Evolutionary conservation across 2,797 vertebrate species (phyloP), one percentile per base, ranked within the genome.

Genomic region (Enteromius fasciolatus): DNA sequence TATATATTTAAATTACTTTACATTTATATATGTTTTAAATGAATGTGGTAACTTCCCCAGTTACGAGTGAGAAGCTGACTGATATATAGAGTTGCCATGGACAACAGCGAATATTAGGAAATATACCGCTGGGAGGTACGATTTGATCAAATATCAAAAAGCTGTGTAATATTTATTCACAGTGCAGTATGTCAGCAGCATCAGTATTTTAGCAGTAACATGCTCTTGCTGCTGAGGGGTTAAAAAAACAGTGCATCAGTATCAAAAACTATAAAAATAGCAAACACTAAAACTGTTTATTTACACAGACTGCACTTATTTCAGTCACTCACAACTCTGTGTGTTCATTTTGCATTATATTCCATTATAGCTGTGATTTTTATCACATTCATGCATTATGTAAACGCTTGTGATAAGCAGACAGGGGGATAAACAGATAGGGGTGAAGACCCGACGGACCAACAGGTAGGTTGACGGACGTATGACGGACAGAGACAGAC

Each of bases 401-500:
- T 59, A 46, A 23, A 79, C 23, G 28, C 46, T 76, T 28, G 12
- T 72, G 46, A 81, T 39, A 31, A 50, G 83, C 15, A 70, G 23
- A 86, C 73, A 86, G 6, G 70, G 74, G 73, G 12, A 78, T 61
- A 72, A 74, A 84, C 50, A 80, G 33, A 81, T 64, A 54, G 18
- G 46, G 39, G 59, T 25, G 15, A 72, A 9, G 28, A 59, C 9
- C 14, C 12, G 25, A 76, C 0, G 28, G 18, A 77, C 64, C 74
- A 68, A 83, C 74, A 83, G 64, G 74, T 77, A 28, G 66, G 18
- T n/a, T 73, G 31, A 76, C 54, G 23, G 61, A 82, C 33, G 20
- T 54, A 63, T 50, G 46, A 64, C 10, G 59, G 83, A 79, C 46
- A 73, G 67, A 67, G 31, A 48, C 48, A 82, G 61, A 78, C 68